A percentile compares a stretch with the other conserved stretches of the same genome.
These are phyloP conservation scores for Anolis apletophallus DNA, from an alignment of 2,797 vertebrate genomes.

Conservation along the genomic window DNA sequence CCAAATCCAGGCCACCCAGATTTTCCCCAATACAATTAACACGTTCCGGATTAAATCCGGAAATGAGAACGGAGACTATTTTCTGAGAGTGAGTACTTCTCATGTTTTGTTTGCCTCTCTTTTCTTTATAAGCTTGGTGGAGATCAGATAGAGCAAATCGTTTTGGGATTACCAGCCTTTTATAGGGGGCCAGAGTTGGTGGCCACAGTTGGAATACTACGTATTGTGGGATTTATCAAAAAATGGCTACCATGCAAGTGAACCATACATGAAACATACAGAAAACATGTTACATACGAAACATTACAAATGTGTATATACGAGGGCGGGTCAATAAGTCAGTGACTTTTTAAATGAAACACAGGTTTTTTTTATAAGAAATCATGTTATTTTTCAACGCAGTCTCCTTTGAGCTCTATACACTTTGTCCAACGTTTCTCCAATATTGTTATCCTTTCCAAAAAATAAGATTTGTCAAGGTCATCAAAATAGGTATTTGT, in stretches of 20 bases:
- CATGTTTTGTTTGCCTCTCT: not conserved
- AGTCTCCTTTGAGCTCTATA: no score
- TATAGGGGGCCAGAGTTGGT: not conserved
- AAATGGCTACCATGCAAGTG: not conserved
- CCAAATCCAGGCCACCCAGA: slow-evolving; percentile 96
- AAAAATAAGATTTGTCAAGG: no score
- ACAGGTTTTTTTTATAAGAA: no score
- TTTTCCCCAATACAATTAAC: slow-evolving; percentile 93
- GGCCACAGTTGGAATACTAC: not conserved
- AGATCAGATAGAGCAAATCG: not conserved
- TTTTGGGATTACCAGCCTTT: not conserved
- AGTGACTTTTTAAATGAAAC: no score
- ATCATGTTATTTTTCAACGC: no score
- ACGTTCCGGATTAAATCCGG: slow-evolving; percentile 96
- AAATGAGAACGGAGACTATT: slow-evolving; percentile 93
- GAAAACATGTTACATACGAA: not conserved
- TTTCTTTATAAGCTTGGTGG: not conserved
- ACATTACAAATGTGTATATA: not conserved
- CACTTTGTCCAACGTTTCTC: no score
- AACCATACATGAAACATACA: not conserved
- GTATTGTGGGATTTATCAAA: not conserved
- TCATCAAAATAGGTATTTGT: no score
- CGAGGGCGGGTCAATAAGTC: no score
- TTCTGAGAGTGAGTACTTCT: slow-evolving; percentile 81
- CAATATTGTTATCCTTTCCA: no score